These are phyloP conservation scores for Catharus minimus DNA, from an alignment of 2,113 vertebrate genomes.

Conservation along the genomic window DNA sequence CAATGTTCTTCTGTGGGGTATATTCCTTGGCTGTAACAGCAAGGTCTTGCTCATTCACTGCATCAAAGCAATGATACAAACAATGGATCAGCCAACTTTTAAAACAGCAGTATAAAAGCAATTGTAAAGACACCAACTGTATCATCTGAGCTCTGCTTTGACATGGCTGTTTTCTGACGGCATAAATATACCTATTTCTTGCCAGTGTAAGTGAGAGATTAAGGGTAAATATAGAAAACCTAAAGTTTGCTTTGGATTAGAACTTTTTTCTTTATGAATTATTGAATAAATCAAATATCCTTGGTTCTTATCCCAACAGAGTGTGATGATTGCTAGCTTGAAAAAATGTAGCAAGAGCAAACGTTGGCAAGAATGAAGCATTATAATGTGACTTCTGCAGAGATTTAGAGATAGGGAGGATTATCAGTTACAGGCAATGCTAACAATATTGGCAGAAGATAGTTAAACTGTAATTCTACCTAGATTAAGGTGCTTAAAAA, in stretches of 20 bases:
- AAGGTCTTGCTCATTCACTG: conserved; percentile 30
- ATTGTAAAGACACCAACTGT: conserved; percentile 58
- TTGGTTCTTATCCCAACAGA: conserved; percentile 67
- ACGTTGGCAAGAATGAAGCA: conserved; percentile 64
- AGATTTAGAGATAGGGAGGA: conserved; percentile 10
- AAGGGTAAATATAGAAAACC: conserved; percentile 67
- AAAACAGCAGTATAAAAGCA: conserved; percentile 49
- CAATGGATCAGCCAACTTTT: conserved; percentile 49
- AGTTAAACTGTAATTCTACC: conserved; percentile 44
- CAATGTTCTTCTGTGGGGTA: background rate
- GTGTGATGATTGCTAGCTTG: conserved; percentile 66
- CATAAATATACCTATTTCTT: conserved; percentile 67
- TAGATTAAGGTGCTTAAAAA: conserved; percentile 19
- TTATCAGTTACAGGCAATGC: conserved; percentile 43
- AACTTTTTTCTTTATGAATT: conserved; percentile 71
- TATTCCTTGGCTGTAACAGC: background rate
- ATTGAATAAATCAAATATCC: conserved; percentile 70
- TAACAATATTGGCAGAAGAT: conserved; percentile 21
- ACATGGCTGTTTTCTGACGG: conserved; percentile 62
- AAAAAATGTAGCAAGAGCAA: conserved; percentile 68
- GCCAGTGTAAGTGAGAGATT: conserved; percentile 67
- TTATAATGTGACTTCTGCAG: conserved; percentile 65
- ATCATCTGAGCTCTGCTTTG: conserved; percentile 59
- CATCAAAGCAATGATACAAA: conserved; percentile 46
- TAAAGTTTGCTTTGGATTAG: conserved; percentile 69